phyloP scores from a whole-genome alignment of 2,888 invertebrate species.

The Biston betularia region DNA sequence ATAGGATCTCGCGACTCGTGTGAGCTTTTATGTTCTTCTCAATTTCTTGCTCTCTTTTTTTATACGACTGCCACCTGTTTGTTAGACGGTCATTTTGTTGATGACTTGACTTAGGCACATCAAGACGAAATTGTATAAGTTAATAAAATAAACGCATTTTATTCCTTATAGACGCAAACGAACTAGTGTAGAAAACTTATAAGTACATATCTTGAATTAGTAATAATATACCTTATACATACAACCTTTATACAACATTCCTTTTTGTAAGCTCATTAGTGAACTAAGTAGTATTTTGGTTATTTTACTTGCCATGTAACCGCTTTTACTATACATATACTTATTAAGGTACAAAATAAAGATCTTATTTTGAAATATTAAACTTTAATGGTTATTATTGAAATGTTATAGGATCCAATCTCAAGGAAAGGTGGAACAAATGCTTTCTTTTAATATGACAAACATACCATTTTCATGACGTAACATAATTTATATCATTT shows the following conservation, averaged over 20 bases:
- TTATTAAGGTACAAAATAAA: conserved; percentile 28
- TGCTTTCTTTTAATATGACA: neutral
- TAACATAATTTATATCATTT: neutral
- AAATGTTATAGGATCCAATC: neutral
- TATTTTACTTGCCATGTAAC: conserved; percentile 33
- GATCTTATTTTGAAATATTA: conserved; percentile 22
- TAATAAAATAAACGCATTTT: conserved; percentile 29
- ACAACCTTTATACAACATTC: conserved; percentile 26
- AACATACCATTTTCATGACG: conserved; percentile 6
- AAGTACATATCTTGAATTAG: conserved; percentile 32
- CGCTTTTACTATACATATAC: conserved; percentile 20
- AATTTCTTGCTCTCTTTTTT: conserved; percentile 44
- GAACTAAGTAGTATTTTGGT: conserved; percentile 23
- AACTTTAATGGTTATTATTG: conserved; percentile 12
- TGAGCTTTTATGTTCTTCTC: conserved; percentile 38
- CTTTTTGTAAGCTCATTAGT: conserved; percentile 31
- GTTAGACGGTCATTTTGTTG: conserved; percentile 34
- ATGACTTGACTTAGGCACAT: conserved; percentile 27
- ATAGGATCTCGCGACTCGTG: conserved; percentile 31
- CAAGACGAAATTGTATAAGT: conserved; percentile 11
- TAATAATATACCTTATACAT: conserved; percentile 21
- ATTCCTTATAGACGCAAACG: conserved; percentile 22
- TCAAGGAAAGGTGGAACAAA: neutral
- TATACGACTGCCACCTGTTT: conserved; percentile 31
- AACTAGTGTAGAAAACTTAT: conserved; percentile 25